A percentile compares a stretch with the other conserved stretches of the same genome.
phyloP scores from a whole-genome alignment of 1,140 invertebrate genomes.

The Drosophila quadrilineata region DNA sequence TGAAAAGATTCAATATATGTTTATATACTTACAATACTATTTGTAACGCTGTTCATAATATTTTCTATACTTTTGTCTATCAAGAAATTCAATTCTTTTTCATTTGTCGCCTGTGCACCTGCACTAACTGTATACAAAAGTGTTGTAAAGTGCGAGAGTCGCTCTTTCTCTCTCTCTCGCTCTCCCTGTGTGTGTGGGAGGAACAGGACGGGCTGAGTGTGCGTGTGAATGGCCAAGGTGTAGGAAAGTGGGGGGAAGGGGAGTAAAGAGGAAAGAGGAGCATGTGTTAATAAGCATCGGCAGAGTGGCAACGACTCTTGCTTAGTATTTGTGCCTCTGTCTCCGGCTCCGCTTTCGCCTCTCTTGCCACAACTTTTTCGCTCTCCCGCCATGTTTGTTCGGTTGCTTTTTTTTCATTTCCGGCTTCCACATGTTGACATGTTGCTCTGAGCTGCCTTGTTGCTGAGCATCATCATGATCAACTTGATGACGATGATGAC shows the following conservation, averaged over 20 bases:
- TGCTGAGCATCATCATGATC: not conserved
- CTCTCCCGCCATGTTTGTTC: too few species aligned
- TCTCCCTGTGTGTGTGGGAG: too few species aligned
- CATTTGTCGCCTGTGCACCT: constrained; percentile 41
- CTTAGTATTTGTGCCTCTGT: constrained; percentile 74
- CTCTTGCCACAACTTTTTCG: too few species aligned
- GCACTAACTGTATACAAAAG: constrained; percentile 15
- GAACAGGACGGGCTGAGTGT: too few species aligned
- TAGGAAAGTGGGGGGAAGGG: not conserved
- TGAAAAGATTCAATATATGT: too few species aligned
- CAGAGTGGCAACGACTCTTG: constrained; percentile 69
- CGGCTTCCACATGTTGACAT: constrained; percentile 77
- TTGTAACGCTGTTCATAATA: too few species aligned
- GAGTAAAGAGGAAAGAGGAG: not conserved
- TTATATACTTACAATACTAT: too few species aligned
- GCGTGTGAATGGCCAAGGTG: too few species aligned
- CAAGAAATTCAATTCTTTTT: not conserved
- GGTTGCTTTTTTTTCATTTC: constrained; percentile 78
- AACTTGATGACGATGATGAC: constrained; percentile 8
- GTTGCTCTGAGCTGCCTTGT: constrained; percentile 56
- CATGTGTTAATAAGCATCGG: constrained; percentile 70
- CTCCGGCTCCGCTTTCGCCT: too few species aligned
- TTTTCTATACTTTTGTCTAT: too few species aligned
- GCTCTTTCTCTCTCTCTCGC: too few species aligned
- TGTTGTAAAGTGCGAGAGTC: too few species aligned